phyloP scores from a whole-genome alignment of 2,113 vertebrate species.

The Hepsetus odoe region DNA sequence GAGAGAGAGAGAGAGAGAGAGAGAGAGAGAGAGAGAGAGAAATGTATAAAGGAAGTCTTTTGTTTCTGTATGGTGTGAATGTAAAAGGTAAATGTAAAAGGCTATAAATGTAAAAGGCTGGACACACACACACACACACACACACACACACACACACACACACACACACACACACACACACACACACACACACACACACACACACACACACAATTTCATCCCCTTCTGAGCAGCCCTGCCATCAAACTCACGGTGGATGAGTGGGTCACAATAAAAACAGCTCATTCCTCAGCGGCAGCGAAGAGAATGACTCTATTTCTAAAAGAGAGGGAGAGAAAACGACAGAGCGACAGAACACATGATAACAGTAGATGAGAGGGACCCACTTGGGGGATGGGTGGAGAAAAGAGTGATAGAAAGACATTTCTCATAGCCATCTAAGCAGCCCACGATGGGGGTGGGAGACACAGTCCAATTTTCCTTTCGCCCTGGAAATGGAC shows the following conservation, averaged over 20 bases:
- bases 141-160: conserved; percentile 2
- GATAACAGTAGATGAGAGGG: conserved; percentile 1
- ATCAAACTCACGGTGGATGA: background rate
- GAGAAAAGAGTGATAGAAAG: background rate
- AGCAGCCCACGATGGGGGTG: background rate
- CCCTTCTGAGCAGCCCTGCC: background rate
- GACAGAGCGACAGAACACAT: background rate
- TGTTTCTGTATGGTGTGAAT: conserved; percentile 18
- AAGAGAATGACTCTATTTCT: background rate
- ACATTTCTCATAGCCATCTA: background rate
- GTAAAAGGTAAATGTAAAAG: conserved; percentile 29
- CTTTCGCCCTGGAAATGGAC: background rate
- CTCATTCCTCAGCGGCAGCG: background rate
- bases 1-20: background rate
- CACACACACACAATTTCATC: background rate
- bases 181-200: conserved; percentile 15
- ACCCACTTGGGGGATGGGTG: background rate
- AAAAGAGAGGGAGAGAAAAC: background rate
- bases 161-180: conserved; percentile 23
- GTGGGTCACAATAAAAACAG: background rate
- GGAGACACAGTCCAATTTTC: background rate
- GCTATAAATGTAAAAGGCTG: conserved; percentile 34
- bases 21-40: background rate
- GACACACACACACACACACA: too few species aligned
- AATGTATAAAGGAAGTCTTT: background rate